Evolutionary conservation across 2,113 vertebrate genomes (phyloP).

Genomic region (Rissa tridactyla): DNA sequence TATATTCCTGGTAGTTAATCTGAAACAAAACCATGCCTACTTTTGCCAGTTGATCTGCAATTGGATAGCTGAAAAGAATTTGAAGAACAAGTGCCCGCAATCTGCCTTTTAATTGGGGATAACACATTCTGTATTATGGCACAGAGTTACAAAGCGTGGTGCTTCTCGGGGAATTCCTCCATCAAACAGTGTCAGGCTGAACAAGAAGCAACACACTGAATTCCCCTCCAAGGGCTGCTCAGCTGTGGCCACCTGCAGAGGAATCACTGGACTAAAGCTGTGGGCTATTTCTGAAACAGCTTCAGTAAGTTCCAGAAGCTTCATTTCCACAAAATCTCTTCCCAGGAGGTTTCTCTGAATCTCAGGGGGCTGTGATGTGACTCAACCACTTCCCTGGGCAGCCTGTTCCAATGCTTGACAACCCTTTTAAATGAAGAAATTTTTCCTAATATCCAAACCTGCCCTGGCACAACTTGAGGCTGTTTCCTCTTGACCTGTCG

Average conservation of each 20-base stretch:
- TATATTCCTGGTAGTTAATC: not conserved
- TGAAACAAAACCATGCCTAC: not conserved
- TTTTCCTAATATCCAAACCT: too few relatives aligned
- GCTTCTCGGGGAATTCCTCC: not conserved
- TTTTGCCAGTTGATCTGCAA: not conserved
- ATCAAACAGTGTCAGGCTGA: not conserved
- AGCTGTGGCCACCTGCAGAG: not conserved
- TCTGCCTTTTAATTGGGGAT: not conserved
- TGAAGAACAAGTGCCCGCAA: not conserved
- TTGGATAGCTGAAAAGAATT: not conserved
- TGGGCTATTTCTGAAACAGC: not conserved
- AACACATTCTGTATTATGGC: not conserved
- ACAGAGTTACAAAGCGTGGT: accelerated
- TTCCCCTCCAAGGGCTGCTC: not conserved
- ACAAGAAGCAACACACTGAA: not conserved
- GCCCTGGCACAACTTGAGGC: too few relatives aligned
- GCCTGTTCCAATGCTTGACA: too few relatives aligned
- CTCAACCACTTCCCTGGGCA: too few relatives aligned
- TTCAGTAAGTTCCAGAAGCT: not conserved
- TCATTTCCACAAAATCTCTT: not conserved
- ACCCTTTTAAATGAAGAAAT: too few relatives aligned
- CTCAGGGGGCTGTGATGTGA: not conserved
- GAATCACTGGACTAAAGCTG: accelerated
- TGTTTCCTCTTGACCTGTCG: too few relatives aligned
- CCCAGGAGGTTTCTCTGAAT: not conserved